Base-by-base conservation (phyloP, 2,113 vertebrate genomes). In the Butorides virescens region DNA sequence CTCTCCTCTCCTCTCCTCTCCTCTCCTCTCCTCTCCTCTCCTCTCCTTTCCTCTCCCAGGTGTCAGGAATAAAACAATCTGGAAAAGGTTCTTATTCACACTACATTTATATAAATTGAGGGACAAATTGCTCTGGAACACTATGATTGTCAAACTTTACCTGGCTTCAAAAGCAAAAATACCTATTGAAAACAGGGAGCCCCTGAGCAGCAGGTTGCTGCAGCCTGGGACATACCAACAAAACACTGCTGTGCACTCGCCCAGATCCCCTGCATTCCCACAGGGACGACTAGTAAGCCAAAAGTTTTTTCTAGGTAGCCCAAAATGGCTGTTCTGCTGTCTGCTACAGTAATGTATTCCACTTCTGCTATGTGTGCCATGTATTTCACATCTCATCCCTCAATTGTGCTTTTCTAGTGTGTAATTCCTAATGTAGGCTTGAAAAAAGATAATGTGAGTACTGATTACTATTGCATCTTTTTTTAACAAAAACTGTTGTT, bases 201-300 rank as follows among this genome's bases (percentile, higher is more conserved):
- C 29, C 39, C 58, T 53, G n/a, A 53, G n/a, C 6, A 5, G 13
- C 12, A 58, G 21, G 18, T 61, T 0, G 2, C 30, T 42, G 70
- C n/a, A 72, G 72, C 39, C 32, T 2, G 5, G 19, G 21, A 61
- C 4, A 4, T 55, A 27, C n/a, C 58, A 44, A n/a, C 0, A 2
- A 70, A 59, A 21, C 58, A 25, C 27, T 32, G 10, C 58, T 58
- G 8, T 42, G 26, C 0, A 0, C 20, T 55, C 1, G 0, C 9
- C 42, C 19, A 11, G 12, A 27, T 58, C 19, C 36, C 21, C 27
- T 25, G 29, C 8, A 3, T 58, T 23, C 34, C 62, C 25, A n/a
- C 36, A 50, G 32, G 21, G 10, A 50, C 11, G 39, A 30, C 14
- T 25, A 46, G 39, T 14, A 68, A 7, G 20, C 8, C 34, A 63